Base-by-base conservation (phyloP, 1,140 invertebrate species). In the Pseudomyrmex concolor region DNA sequence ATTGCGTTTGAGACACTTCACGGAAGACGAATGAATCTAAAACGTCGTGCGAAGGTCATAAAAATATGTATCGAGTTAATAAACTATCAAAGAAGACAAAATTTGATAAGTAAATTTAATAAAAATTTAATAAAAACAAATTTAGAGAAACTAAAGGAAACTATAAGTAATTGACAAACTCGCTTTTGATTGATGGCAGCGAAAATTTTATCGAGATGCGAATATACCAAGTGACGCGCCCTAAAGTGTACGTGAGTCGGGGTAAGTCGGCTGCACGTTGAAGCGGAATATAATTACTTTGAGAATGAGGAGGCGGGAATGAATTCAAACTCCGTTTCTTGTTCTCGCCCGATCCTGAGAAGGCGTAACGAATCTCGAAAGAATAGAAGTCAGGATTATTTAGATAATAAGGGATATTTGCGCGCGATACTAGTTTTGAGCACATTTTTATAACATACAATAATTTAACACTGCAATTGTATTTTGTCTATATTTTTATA, bases 261-360 rank as follows among this genome's bases (percentile, higher is more conserved):
- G 43, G 57, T 71, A 55, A 82, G 73, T 84, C 84, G 76, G 63
- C 77, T 71, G 83, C 78, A 80, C 34, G 72, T 70, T 82, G 72
- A 48, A 84, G 76, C 81, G 63, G 73, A 90, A 86, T 66, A 88
- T 76, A 91, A 91, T 90, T 88, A 91, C 80, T 73, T 34, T 70
- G 68, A 77, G 82, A 73, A 83, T 48, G 83, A 84, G 77, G 84
- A 91, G 86, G 86, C 83, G 89, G 84, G 85, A 91, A 92, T 89
- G 89, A 91, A 91, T 92, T 91, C 85, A 88, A 91, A 89, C 84
- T 74, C 86, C 84, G 85, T 88, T 86, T 83, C 43, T 63, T 80
- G 64, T 57, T 68, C 55, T 76, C 64, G 63, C 34, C 43, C 51
- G 48, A 50, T 76, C 67, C 54, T 19, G 60, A 19, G 55, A 22